Evolutionary conservation across 2,888 invertebrate genomes (phyloP).

Genomic region (Uropetala carovei): DNA sequence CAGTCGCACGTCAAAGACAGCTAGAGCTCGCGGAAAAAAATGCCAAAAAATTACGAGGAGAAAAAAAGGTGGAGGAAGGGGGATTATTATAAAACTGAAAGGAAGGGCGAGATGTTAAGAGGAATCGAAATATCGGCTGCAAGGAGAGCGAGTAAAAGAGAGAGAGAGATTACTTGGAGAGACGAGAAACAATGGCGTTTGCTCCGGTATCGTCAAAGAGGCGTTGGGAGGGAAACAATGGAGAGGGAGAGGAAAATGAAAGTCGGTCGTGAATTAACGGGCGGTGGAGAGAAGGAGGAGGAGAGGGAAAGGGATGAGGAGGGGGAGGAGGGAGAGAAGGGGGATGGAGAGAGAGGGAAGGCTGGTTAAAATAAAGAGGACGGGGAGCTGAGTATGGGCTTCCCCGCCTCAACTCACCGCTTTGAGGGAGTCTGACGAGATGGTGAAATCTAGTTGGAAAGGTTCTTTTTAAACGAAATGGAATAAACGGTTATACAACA

Average conservation of each 20-base stretch:
- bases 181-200: neutral
- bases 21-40: neutral
- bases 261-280: neutral
- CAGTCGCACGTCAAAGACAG: too few species aligned
- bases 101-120: neutral
- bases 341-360: too few species aligned
- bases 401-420: too few species aligned
- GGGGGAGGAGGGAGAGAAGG: neutral
- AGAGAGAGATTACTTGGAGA: neutral
- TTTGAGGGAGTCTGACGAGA: too few species aligned
- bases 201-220: neutral
- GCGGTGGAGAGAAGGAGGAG: neutral
- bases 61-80: neutral
- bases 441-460: too few species aligned
- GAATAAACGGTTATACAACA: too few species aligned
- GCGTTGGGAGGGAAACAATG: neutral
- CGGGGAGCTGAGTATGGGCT: too few species aligned
- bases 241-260: neutral
- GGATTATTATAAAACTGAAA: neutral
- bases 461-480: too few species aligned
- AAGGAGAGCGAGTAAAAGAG: neutral
- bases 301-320: neutral
- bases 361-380: too few species aligned
- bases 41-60: neutral
- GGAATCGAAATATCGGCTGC: neutral